Evolutionary conservation across 2,797 vertebrate genomes (phyloP), one percentile per base, ranked within the genome.

Genomic region (Alauda arvensis): DNA sequence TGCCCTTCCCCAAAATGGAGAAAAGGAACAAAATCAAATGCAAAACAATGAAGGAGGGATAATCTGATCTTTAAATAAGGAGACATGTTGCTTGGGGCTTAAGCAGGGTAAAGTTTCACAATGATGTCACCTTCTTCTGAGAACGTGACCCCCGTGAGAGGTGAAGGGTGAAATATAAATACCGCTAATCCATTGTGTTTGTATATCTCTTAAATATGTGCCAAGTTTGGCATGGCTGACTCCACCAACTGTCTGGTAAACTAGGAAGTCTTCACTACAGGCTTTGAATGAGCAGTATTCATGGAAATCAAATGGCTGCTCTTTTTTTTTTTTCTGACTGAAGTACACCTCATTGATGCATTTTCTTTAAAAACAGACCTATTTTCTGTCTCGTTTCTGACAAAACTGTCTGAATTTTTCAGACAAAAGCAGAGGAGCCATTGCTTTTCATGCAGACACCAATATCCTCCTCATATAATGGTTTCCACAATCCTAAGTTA

Each of bases 41-140:
- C 95, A 93, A 97, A 97, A 98, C 98, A 98, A 98, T 97, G 89
- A 96, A 77, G 76, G 79, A 93, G 94, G 96, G 97, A 97, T 98
- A 97, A 98, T 98, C 98, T 98, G 97, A 98, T 98, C 97, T 98
- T 97, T 98, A 98, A 98, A 98, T 97, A 97, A 97, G 96, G 96
- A 95, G 94, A 93, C 97, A 97, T 97, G 96, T 97, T 98, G 97
- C 98, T 98, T 95, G 95, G 96, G 96, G 97, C 97, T 96, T 97
- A 96, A 97, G 97, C 92, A 62, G 96, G 93, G 95, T 95, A 94
- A 97, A 96, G 96, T 97, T 98, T 98, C 97, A 97, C 97, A 97
- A 55, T 98, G 98, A 98, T 98, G 97, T 98, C 98, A 98, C 96
- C 96, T 96, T 94, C 97, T 98, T 97, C 97, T 98, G 94, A 92